Evolutionary conservation across 1,140 invertebrate genomes (phyloP).

Genomic region (Bombus impatiens): DNA sequence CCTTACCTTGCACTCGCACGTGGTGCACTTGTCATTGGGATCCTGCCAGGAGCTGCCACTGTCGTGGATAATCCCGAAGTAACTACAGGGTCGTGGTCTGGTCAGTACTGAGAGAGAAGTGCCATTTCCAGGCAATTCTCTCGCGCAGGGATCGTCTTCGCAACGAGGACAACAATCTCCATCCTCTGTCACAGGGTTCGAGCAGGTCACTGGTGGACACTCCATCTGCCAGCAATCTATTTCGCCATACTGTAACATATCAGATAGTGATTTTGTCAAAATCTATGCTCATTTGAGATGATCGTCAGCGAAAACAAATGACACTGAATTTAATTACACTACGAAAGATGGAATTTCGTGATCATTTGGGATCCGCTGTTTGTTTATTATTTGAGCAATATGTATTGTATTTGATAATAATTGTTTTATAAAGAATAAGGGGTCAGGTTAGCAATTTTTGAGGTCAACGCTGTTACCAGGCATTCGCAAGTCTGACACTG

Average conservation of each 20-base stretch:
- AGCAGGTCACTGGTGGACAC: slow-evolving; percentile 89
- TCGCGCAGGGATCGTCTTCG: slow-evolving; percentile 84
- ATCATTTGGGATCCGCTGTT: too few relatives aligned
- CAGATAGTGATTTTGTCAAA: background rate
- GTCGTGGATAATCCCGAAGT: slow-evolving; percentile 84
- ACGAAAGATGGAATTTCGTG: too few relatives aligned
- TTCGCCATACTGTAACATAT: slow-evolving; percentile 89
- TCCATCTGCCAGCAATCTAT: slow-evolving; percentile 94
- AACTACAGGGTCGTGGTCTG: slow-evolving; percentile 83
- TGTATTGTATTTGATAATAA: background rate
- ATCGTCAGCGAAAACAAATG: background rate
- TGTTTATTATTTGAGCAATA: background rate
- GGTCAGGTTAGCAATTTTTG: background rate
- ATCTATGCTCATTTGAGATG: background rate
- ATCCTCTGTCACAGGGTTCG: slow-evolving; percentile 85
- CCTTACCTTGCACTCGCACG: slow-evolving; percentile 91
- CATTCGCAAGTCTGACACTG: slow-evolving; percentile 96
- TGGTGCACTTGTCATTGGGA: slow-evolving; percentile 87
- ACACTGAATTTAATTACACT: background rate
- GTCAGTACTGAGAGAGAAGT: slow-evolving; percentile 69
- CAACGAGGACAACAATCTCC: slow-evolving; percentile 89
- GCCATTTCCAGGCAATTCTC: slow-evolving; percentile 71
- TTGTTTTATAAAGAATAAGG: background rate
- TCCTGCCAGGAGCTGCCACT: slow-evolving; percentile 85
- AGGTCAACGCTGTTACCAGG: slow-evolving; percentile 84